Conservation (phyloP, 2,888 invertebrate genomes). For the Baccha elongata region DNA sequence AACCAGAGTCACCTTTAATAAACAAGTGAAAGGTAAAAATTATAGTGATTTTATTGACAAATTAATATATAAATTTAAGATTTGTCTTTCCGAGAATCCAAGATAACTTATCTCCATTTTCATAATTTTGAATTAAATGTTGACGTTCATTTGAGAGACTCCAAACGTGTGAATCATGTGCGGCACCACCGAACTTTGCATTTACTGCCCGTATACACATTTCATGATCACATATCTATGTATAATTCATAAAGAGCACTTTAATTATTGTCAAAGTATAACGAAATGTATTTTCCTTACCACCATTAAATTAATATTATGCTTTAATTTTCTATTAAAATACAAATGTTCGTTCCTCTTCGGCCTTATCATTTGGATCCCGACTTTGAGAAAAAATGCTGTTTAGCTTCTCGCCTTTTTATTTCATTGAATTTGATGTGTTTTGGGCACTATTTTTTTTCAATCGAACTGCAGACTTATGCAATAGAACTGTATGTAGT, state of each 20-base stretch:
- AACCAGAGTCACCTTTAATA: constrained; percentile 16
- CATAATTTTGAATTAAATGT: not conserved
- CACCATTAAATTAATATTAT: not conserved
- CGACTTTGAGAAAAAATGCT: not conserved
- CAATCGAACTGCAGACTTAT: not conserved
- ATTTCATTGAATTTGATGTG: not conserved
- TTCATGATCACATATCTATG: too few relatives aligned
- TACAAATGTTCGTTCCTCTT: not conserved
- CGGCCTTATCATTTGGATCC: not conserved
- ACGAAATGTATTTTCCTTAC: not conserved
- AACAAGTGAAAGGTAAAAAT: too few relatives aligned
- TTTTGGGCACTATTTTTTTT: not conserved
- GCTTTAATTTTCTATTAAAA: constrained; percentile 5
- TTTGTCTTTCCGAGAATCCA: constrained; percentile 17
- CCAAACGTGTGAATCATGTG: constrained; percentile 14
- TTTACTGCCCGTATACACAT: too few relatives aligned
- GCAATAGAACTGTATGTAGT: too few relatives aligned
- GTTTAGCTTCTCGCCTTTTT: not conserved
- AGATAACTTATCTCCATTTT: constrained; percentile 9
- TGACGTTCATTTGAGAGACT: too few relatives aligned
- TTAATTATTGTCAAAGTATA: not conserved
- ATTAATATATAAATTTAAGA: not conserved
- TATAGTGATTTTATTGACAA: too few relatives aligned
- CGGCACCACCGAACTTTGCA: not conserved
- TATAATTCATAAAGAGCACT: not conserved